Base-by-base conservation (phyloP, 2,113 vertebrate genomes). In the Zeus faber region DNA sequence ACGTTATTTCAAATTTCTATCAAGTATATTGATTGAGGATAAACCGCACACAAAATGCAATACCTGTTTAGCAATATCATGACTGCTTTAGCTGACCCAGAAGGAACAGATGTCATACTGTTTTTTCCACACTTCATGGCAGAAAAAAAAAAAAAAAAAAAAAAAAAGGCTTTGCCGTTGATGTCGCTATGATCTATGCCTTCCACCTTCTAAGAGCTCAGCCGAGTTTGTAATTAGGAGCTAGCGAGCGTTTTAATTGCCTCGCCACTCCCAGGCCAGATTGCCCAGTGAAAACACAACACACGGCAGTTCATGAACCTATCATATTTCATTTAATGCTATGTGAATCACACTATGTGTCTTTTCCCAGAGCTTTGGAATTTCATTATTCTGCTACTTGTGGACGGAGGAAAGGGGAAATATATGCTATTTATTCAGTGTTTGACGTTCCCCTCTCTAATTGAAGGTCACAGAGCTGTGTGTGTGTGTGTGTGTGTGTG, bases 311-410 rank as follows among this genome's bases (percentile, higher is more conserved):
- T 79, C 60, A 41, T 68, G 77, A 74, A 80, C 79, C 79, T 84
- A 80, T 86, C 79, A 46, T 64, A 70, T 83, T 87, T 81, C 78
- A 77, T 70, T 65, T 62, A 70, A 77, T 76, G 66, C 62, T 60
- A 74, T 88, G 86, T 83, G 87, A 89, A 85, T 77, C 56, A 45
- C 48, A 16, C 49, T 20, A 20, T 1, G 40, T 23, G 58, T 72
- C 67, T 73, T 74, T 88, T 89, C 84, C 86, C 86, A 88, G 76
- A 74, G 55, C 51, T 72, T 54, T 62, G 78, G 70, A 83, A 86
- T 87, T 69, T 66, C 56, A 77, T 54, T 49, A 64, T 46, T 70
- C 52, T 52, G 53, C 23, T 64, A 45, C 65, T 72, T 54, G 25
- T 55, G 35, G 62, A 69, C 55, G 60, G 54, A 58, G 41, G 16